Base-by-base conservation (phyloP, 2,888 invertebrate genomes). In the Neria commutata region DNA sequence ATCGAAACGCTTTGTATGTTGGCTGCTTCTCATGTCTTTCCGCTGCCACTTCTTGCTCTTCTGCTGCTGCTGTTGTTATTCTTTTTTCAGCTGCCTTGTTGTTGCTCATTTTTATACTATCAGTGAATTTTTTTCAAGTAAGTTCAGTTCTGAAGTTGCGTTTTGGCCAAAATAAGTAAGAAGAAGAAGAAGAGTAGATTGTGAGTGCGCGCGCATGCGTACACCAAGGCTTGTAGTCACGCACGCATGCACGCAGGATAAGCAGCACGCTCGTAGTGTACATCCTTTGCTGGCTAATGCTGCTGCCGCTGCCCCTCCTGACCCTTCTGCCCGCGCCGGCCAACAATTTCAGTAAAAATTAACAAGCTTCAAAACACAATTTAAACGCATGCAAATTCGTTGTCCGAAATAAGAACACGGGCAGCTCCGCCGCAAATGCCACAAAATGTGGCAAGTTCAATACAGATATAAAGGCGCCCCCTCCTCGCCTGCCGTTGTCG, bases 201-300 rank as follows among this genome's bases (percentile, higher is more conserved):
- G 76, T 67, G 71, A n/a, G n/a, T 75, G 77, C 75, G 78, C 77
- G 75, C 78, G 75, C 74, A 76, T 77, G 75, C 77, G 78, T 77
- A 74, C 62, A 56, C 69, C 71, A 63, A 68, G 69, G 65, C 67
- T 64, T 61, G 60, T 63, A 62, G 56, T 58, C 68, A 72, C 61
- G 65, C 63, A 63, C 61, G 59, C 69, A 62, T 49, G 60, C 65
- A 4, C 19, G 6, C 37, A 37, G 17, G 25, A 52, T 49, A 19
- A 54, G 46, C 23, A 72, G 72, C 72, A 73, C 75, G 71, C 71
- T 73, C 29, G n/a, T 14, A n/a, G 4, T 6, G 37, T 37, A n/a
- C n/a, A n/a, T 37, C 64, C 62, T 64, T 64, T 64, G n/a, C n/a
- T 37, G 37, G 37, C 37, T 37, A n/a, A n/a, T n/a, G n/a, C n/a